Evolutionary conservation across 2,888 invertebrate genomes (phyloP), one percentile per base, ranked within the genome.

Genomic region (Calameuta filiformis): DNA sequence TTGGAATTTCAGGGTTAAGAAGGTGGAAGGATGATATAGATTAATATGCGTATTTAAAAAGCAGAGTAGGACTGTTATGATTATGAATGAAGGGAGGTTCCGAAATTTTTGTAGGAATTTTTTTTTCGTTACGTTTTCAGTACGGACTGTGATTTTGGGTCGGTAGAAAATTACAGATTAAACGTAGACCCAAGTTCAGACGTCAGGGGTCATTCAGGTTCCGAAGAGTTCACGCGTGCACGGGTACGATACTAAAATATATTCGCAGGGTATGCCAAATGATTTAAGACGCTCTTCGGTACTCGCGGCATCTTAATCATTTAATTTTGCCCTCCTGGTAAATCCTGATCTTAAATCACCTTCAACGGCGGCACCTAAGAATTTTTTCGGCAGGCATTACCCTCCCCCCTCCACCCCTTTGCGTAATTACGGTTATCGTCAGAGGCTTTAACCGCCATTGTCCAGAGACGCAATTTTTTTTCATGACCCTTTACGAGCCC

Each of bases 381-480:
- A 74, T 74, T 74, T 71, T 71, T 71, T 74, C 74, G 35, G 30
- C 76, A 79, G 77, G 77, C 74, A 34, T 86, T 85, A 86, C 85
- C 84, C 84, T 81, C 56, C 12, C 35, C 11, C 35, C 83, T 84
- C 82, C 6, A 1, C 35, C 83, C 84, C 81, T 2, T 56, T 79
- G 77, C 82, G 80, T 86, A 88, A 88, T 88, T 88, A 86, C 84
- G 85, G 88, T 85, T 83, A 85, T 87, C 77, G 79, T 76, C 69
- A 68, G n/a, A 71, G 35, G 68, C 76, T 80, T 74, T 78, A 56
- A n/a, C 15, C 71, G 31, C 74, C 12, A 71, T 31, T 34, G 71
- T 71, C 71, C 56, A 56, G 31, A 33, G 33, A 34, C 31, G 71
- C 12, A 30, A 33, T 71, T 71, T 33, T 71, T 33, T 71, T 71